Percentiles rank a stretch among this genome's conserved stretches.
These are phyloP conservation scores for Oplegnathus fasciatus DNA, from an alignment of 2,113 vertebrate genomes.

Conservation along the genomic window DNA sequence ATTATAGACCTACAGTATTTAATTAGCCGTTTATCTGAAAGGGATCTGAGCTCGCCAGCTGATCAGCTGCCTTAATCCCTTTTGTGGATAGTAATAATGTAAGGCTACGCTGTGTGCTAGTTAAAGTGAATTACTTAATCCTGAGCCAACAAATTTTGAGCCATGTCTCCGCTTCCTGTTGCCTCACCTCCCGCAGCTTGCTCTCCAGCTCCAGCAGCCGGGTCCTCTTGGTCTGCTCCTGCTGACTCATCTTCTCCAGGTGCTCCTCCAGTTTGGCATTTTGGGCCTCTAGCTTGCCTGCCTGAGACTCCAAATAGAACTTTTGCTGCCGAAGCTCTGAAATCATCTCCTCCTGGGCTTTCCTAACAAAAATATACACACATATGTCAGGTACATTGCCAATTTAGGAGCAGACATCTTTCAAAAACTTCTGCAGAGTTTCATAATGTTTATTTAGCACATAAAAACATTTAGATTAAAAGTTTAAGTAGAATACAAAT, in stretches of 20 bases:
- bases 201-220: conserved; percentile 94
- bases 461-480: background rate
- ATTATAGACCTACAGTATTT: conserved; percentile 23
- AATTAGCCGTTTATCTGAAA: conserved; percentile 67
- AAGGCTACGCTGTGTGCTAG: conserved; percentile 42
- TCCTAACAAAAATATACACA: conserved; percentile 84
- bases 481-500: background rate
- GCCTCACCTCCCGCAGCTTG: conserved; percentile 83
- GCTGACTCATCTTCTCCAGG: conserved; percentile 96
- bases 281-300: conserved; percentile 96
- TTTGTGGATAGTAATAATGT: conserved; percentile 48
- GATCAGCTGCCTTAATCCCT: conserved; percentile 67
- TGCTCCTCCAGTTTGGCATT: conserved; percentile 97
- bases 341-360: conserved; percentile 99
- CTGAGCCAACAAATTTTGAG: conserved; percentile 41
- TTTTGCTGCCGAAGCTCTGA: conserved; percentile 98
- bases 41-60: conserved; percentile 43
- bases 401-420: background rate
- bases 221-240: conserved; percentile 95
- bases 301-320: conserved; percentile 98
- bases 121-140: conserved; percentile 67
- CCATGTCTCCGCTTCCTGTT: conserved; percentile 28
- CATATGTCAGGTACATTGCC: background rate
- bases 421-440: background rate
- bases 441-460: background rate